phyloP scores from a whole-genome alignment of 1,140 invertebrate species.

The Copidosoma floridanum region DNA sequence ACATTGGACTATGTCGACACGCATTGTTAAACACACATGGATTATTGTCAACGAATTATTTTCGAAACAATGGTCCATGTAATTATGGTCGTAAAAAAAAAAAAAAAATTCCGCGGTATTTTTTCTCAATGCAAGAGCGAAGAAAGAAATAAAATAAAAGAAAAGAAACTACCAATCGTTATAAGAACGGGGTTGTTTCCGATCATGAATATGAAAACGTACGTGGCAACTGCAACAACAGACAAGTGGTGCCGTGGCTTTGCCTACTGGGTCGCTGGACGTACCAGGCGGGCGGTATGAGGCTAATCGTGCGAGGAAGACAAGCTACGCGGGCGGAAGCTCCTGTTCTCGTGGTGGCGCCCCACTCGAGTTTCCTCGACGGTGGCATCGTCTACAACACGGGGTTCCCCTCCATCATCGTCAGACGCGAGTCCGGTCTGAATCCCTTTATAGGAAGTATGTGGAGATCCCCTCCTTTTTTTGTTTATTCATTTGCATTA shows the following conservation, averaged over 20 bases:
- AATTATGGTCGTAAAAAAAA: background rate
- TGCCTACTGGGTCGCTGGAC: conserved; percentile 71
- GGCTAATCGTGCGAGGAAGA: conserved; percentile 72
- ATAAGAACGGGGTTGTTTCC: background rate
- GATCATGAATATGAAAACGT: background rate
- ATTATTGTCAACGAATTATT: too few relatives aligned
- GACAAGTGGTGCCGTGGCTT: conserved; percentile 61
- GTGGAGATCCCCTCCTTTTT: too few relatives aligned
- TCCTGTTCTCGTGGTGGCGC: conserved; percentile 80
- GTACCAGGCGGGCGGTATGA: conserved; percentile 76
- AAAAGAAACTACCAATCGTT: background rate
- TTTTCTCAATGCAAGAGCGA: too few relatives aligned
- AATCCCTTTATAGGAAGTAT: conserved; percentile 84
- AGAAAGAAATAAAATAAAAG: background rate
- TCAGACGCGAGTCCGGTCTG: conserved; percentile 72
- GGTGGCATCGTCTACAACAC: conserved; percentile 78
- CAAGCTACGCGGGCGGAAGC: conserved; percentile 73
- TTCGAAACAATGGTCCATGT: too few relatives aligned
- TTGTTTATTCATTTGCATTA: too few relatives aligned
- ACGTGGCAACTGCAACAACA: too few relatives aligned
- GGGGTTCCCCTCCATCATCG: conserved; percentile 77
- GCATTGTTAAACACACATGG: too few relatives aligned
- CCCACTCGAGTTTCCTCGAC: conserved; percentile 85
- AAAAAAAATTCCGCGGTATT: background rate
- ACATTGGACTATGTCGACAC: too few relatives aligned